These are phyloP conservation scores for Bubo blakistoni DNA, from an alignment of 2,113 vertebrate species.

Conservation along the genomic window DNA sequence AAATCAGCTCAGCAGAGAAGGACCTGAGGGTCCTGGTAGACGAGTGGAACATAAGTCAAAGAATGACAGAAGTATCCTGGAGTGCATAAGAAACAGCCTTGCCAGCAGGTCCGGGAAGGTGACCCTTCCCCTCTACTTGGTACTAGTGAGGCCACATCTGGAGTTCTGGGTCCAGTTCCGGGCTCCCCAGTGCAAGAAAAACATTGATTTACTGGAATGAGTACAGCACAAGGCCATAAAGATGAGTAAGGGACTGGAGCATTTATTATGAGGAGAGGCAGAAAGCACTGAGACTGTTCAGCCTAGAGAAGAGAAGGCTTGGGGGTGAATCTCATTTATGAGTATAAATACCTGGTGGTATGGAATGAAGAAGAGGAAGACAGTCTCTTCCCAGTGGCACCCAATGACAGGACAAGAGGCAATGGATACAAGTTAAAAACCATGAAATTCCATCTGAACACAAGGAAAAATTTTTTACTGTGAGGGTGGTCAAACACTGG, in stretches of 20 bases:
- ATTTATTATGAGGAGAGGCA: background rate
- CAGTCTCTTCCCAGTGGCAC: background rate
- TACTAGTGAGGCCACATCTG: background rate
- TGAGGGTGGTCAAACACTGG: background rate
- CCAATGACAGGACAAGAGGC: background rate
- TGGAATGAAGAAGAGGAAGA: background rate
- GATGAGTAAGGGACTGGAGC: background rate
- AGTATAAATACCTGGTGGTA: background rate
- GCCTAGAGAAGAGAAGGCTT: background rate
- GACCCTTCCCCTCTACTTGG: background rate
- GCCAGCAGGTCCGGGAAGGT: background rate
- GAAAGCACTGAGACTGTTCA: background rate
- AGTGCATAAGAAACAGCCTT: background rate
- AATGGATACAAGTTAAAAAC: background rate
- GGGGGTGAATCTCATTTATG: background rate
- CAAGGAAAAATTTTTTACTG: background rate
- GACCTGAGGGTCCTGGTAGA: background rate
- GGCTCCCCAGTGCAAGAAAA: background rate
- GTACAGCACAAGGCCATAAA: background rate
- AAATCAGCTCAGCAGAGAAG: background rate
- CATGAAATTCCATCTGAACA: background rate
- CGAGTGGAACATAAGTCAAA: background rate
- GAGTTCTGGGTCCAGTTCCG: background rate
- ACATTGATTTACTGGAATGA: background rate
- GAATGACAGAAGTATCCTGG: background rate